Base-by-base conservation (phyloP, 2,113 vertebrate species). In the Rhagologus leucostigma region DNA sequence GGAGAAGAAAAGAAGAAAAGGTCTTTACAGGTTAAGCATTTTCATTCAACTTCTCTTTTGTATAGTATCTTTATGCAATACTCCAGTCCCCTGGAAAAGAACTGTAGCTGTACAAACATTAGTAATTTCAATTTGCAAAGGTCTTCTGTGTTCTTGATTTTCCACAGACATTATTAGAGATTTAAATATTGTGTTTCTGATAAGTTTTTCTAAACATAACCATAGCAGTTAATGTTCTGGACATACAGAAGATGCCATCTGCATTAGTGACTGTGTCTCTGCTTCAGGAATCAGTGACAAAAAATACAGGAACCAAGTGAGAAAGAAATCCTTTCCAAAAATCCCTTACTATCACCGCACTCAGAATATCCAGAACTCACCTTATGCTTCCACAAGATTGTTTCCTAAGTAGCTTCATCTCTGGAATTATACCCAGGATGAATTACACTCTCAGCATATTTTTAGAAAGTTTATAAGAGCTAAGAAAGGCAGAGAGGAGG, bases 381-480 rank as follows among this genome's bases (percentile, higher is more conserved):
- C 95, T 90, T 69, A 76, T 85, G 77, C 63, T 91, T 84, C 46
- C 74, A 39, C 11, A 86, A 68, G 52, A 87, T 77, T 90, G 7
- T 16, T 94, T 83, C 82, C 60, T 81, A 47, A 74, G 71, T 56
- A 80, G 29, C 44, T 94, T 86, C 79, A 79, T 86, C 73, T 90
- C 60, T 92, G 49, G 56, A 94, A 79, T 87, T 90, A 87, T 35
- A 87, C 15, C 18, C 73, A 81, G 52, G 65, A 90, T 62, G 32
- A 84, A 7, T 82, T 95, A 75, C 23, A 56, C 52, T 74, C 44
- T 46, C 62, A 46, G 80, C 7, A 62, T 96, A 97, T 96, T 97
- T 97, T 98, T 95, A 94, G 97, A 83, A 97, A 86, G 56, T 90
- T 94, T 97, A 70, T 84, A 82, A 90, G 78, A 92, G 68, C 77